Conservation (phyloP, 2,888 invertebrate species). For the Malthinus seriepunctatus region DNA sequence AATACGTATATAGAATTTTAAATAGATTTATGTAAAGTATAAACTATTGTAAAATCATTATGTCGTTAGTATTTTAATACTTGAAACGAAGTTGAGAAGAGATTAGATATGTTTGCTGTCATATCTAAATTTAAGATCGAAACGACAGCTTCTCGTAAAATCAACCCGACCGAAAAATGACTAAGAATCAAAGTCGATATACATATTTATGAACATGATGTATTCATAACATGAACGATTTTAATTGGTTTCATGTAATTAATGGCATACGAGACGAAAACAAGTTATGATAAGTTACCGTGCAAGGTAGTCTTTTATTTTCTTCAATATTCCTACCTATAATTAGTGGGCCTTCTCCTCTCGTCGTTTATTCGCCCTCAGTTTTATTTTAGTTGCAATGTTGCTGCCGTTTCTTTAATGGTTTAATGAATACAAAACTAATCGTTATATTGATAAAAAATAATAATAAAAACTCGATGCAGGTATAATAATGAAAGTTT, state of each 20-base stretch:
- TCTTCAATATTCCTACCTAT: slow-evolving; percentile 31
- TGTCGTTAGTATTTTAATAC: slow-evolving; percentile 6
- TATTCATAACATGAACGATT: slow-evolving; percentile 48
- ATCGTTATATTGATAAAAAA: slow-evolving; percentile 21
- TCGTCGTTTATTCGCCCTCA: slow-evolving; percentile 21
- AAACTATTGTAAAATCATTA: background rate
- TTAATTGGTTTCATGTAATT: slow-evolving; percentile 47
- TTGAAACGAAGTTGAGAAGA: slow-evolving; percentile 2
- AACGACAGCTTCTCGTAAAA: slow-evolving; percentile 42
- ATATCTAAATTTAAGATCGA: slow-evolving; percentile 34
- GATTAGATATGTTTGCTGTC: slow-evolving; percentile 24
- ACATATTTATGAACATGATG: slow-evolving; percentile 46
- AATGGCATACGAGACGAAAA: slow-evolving; percentile 36
- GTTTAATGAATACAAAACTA: slow-evolving; percentile 25
- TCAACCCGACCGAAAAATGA: slow-evolving; percentile 46
- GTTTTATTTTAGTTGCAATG: slow-evolving; percentile 22
- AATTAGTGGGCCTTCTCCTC: slow-evolving; percentile 26
- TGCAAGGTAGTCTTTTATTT: slow-evolving; percentile 32
- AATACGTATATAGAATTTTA: background rate
- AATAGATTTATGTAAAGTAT: slow-evolving; percentile 3
- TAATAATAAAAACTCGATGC: slow-evolving; percentile 16
- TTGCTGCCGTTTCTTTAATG: slow-evolving; percentile 21
- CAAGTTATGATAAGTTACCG: slow-evolving; percentile 34
- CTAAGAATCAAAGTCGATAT: slow-evolving; percentile 43
- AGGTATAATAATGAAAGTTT: slow-evolving; percentile 16